These are phyloP conservation scores for Nomada goodeniana DNA, from an alignment of 2,888 invertebrate genomes.

Conservation along the genomic window DNA sequence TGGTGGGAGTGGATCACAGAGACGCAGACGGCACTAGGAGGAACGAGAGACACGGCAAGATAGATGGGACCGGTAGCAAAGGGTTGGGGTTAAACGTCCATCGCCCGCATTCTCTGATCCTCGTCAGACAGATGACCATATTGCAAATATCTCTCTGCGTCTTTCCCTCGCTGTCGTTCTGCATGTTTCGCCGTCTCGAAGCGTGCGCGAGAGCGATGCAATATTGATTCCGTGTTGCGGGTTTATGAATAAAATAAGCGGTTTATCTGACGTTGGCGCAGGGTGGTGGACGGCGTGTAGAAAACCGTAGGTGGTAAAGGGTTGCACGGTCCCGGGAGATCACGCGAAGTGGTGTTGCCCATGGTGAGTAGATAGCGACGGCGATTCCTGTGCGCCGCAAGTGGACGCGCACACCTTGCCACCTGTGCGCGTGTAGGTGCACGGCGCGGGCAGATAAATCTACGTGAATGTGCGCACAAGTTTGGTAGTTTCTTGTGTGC, in stretches of 20 bases:
- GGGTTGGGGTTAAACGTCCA: conserved; percentile 68
- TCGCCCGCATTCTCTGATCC: conserved; percentile 70
- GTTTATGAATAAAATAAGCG: conserved; percentile 80
- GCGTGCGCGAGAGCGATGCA: conserved; percentile 56
- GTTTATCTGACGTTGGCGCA: conserved; percentile 71
- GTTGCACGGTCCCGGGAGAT: conserved; percentile 68
- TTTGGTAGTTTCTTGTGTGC: conserved; percentile 29
- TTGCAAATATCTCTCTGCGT: conserved; percentile 43
- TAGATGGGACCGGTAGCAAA: conserved; percentile 30
- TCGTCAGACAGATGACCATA: conserved; percentile 59
- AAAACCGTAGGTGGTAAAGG: conserved; percentile 56
- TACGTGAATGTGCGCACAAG: conserved; percentile 19
- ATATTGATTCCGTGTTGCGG: conserved; percentile 77
- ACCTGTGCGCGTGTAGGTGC: conserved; percentile 21
- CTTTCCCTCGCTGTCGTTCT: neutral
- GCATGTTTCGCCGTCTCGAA: conserved; percentile 16
- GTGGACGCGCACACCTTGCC: neutral
- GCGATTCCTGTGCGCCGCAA: conserved; percentile 14
- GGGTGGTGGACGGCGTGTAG: conserved; percentile 55
- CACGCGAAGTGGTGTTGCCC: conserved; percentile 73
- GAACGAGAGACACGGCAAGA: conserved; percentile 12
- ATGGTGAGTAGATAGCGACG: conserved; percentile 67
- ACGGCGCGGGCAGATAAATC: conserved; percentile 31
- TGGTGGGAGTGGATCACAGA: conserved; percentile 13
- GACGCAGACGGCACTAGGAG: conserved; percentile 17